Percentiles rank a stretch among this genome's conserved stretches.
Evolutionary conservation across 1,140 invertebrate genomes (phyloP).

Genomic region (Bombus soroeensis): DNA sequence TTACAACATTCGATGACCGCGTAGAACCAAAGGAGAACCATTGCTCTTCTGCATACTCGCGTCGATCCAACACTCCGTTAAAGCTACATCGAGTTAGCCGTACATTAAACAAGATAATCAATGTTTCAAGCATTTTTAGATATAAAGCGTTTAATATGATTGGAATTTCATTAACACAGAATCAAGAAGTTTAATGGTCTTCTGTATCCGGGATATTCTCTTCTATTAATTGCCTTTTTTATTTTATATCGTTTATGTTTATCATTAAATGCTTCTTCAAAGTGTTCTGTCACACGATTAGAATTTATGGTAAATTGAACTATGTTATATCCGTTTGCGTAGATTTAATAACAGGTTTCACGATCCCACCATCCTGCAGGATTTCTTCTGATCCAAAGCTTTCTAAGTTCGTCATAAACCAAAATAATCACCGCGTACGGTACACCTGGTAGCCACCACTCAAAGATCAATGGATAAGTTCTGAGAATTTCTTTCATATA

Average conservation of each 20-base stretch:
- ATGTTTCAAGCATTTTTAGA: background rate
- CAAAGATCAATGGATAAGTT: slow-evolving; percentile 83
- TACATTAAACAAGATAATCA: background rate
- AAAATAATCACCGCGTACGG: slow-evolving; percentile 91
- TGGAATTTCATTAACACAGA: background rate
- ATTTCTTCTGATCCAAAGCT: slow-evolving; percentile 88
- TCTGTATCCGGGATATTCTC: background rate
- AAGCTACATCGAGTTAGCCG: too few relatives aligned
- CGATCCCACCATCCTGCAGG: slow-evolving; percentile 90
- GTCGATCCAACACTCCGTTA: background rate
- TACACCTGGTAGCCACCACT: slow-evolving; percentile 89
- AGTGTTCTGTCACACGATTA: background rate
- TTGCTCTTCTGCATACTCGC: slow-evolving; percentile 68
- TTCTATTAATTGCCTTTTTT: background rate
- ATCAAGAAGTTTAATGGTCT: too few relatives aligned
- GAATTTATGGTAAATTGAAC: background rate
- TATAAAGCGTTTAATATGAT: background rate
- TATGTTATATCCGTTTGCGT: background rate
- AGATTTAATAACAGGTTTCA: slow-evolving; percentile 90
- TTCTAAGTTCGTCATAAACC: slow-evolving; percentile 89
- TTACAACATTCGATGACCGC: slow-evolving; percentile 78
- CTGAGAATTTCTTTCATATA: slow-evolving; percentile 86
- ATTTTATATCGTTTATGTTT: background rate
- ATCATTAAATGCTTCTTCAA: too few relatives aligned
- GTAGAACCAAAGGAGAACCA: slow-evolving; percentile 66